A percentile compares a stretch with the other conserved stretches of the same genome.
phyloP scores from a whole-genome alignment of 2,888 invertebrate genomes.

The Cantharis rustica region DNA sequence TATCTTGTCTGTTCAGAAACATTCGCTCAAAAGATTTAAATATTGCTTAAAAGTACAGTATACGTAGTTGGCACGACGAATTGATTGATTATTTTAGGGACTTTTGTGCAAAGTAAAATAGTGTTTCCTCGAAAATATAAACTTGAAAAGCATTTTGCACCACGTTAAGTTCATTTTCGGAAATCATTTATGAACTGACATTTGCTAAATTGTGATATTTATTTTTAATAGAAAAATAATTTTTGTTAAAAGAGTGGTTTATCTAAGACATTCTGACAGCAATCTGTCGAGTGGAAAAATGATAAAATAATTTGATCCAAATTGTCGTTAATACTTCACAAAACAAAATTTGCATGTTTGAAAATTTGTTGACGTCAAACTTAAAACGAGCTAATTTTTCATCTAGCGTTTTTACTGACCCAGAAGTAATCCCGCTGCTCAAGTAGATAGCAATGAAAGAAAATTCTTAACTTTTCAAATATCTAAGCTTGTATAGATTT shows the following conservation, averaged over 20 bases:
- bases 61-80: background rate
- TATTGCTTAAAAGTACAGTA: background rate
- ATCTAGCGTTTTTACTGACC: background rate
- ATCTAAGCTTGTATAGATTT: background rate
- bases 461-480: background rate
- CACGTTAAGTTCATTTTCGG: background rate
- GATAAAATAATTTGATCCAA: background rate
- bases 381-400: background rate
- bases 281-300: background rate
- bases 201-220: background rate
- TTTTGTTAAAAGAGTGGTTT: background rate
- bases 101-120: background rate
- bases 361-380: constrained; percentile 1
- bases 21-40: no score
- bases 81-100: background rate
- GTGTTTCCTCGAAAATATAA: background rate
- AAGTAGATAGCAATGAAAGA: background rate
- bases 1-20: background rate
- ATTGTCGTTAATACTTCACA: background rate
- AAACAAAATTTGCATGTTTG: constrained; percentile 1
- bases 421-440: background rate
- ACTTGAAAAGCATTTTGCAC: background rate
- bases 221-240: background rate
- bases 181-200: background rate
- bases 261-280: background rate